Evolutionary conservation across 2,797 vertebrate species (phyloP).

Genomic region (Chrysocyon brachyurus): DNA sequence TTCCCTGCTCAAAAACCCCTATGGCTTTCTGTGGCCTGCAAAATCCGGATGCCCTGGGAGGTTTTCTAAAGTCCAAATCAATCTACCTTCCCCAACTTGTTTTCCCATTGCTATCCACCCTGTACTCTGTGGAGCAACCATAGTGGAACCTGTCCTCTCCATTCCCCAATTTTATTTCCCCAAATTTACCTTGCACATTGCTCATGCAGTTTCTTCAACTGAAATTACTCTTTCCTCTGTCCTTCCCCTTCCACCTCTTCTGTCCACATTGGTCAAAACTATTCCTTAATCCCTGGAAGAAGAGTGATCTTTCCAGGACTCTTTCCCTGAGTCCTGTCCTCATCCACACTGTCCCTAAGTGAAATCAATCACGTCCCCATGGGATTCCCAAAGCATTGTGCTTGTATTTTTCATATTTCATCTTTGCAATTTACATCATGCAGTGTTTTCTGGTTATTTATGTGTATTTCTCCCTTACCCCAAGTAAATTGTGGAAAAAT

Average conservation of each 20-base stretch:
- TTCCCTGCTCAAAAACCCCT: constrained; percentile 8
- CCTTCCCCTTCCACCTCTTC: neutral
- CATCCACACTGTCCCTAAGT: neutral
- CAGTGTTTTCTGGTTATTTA: constrained; percentile 58
- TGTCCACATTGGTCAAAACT: constrained; percentile 18
- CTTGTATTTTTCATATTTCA: constrained; percentile 44
- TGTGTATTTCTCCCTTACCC: neutral
- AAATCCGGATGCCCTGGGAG: constrained; percentile 23
- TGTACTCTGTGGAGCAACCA: neutral
- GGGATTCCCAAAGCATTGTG: constrained; percentile 49
- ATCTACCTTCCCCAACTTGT: neutral
- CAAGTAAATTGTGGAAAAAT: constrained; percentile 25
- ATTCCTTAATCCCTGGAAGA: constrained; percentile 32
- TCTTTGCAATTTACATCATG: constrained; percentile 46
- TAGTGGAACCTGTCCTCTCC: neutral
- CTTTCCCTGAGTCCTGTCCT: neutral
- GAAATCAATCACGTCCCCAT: constrained; percentile 55
- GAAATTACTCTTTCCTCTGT: neutral
- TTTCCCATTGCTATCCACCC: neutral
- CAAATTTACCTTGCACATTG: neutral
- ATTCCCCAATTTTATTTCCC: neutral
- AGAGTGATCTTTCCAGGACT: neutral
- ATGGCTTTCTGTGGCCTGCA: constrained; percentile 4
- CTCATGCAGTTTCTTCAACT: neutral
- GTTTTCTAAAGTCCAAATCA: neutral